phyloP scores from a whole-genome alignment of 2,888 invertebrate species.

The Erebia aethiops region DNA sequence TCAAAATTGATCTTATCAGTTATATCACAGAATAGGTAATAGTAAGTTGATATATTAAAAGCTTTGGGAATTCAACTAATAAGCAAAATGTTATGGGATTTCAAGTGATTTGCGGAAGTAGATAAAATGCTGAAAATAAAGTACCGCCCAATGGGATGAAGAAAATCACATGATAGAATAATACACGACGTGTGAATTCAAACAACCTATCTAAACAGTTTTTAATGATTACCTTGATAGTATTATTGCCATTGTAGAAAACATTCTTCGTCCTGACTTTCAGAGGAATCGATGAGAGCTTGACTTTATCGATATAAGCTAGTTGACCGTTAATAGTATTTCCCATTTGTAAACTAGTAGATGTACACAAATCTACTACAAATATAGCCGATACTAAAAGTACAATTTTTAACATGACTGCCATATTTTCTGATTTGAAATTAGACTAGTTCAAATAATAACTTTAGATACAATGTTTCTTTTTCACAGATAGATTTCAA shows the following conservation, averaged over 20 bases:
- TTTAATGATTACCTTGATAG: constrained; percentile 59
- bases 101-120: no score
- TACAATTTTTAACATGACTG: constrained; percentile 2
- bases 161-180: no score
- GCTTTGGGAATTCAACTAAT: no score
- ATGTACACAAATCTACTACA: constrained; percentile 39
- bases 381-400: constrained; percentile 22
- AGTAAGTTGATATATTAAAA: no score
- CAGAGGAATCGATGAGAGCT: constrained; percentile 58
- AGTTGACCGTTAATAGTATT: constrained; percentile 51
- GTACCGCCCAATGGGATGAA: no score
- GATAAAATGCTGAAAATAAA: no score
- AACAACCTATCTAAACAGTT: background rate
- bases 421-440: background rate
- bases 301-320: constrained; percentile 59
- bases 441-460: background rate
- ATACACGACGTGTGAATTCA: no score
- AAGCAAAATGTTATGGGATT: no score
- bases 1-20: no score
- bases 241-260: constrained; percentile 58
- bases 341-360: constrained; percentile 59
- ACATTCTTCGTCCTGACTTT: constrained; percentile 63
- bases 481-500: background rate
- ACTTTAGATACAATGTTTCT: background rate
- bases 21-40: no score